Evolutionary conservation across 1,140 invertebrate species (phyloP).

Genomic region (Aphaenogaster ashmeadi): DNA sequence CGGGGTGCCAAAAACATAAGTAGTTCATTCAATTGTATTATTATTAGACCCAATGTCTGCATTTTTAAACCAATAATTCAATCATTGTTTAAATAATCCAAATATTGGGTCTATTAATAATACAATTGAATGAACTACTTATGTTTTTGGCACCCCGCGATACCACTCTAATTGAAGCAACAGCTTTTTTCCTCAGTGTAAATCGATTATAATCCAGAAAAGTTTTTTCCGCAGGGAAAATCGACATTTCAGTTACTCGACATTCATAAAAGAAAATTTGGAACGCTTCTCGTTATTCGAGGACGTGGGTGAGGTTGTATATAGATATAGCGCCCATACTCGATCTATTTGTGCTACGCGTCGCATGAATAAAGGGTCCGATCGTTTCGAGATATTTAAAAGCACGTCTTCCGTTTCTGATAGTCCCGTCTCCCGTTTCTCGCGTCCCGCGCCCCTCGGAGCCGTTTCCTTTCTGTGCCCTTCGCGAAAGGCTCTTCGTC

Average conservation of each 20-base stretch:
- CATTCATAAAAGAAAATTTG: neutral
- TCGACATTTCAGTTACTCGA: neutral
- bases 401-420: slow-evolving; percentile 52
- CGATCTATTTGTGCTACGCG: neutral
- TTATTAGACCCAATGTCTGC: too few species aligned
- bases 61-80: too few species aligned
- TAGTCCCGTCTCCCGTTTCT: neutral
- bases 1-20: too few species aligned
- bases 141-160: too few species aligned
- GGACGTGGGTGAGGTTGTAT: neutral
- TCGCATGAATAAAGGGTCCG: neutral
- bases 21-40: too few species aligned
- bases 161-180: too few species aligned
- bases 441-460: neutral
- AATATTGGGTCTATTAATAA: too few species aligned
- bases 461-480: slow-evolving; percentile 13
- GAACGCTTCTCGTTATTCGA: neutral
- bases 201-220: neutral
- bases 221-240: neutral
- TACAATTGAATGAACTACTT: too few species aligned
- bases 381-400: slow-evolving; percentile 46
- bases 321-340: neutral
- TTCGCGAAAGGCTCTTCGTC: slow-evolving; percentile 18
- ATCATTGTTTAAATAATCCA: too few species aligned
- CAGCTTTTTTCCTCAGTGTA: neutral